A percentile compares a stretch with the other conserved stretches of the same genome.
These are phyloP conservation scores for Brachionus manjavacas DNA, from an alignment of 1,140 invertebrate species.

Conservation along the genomic window DNA sequence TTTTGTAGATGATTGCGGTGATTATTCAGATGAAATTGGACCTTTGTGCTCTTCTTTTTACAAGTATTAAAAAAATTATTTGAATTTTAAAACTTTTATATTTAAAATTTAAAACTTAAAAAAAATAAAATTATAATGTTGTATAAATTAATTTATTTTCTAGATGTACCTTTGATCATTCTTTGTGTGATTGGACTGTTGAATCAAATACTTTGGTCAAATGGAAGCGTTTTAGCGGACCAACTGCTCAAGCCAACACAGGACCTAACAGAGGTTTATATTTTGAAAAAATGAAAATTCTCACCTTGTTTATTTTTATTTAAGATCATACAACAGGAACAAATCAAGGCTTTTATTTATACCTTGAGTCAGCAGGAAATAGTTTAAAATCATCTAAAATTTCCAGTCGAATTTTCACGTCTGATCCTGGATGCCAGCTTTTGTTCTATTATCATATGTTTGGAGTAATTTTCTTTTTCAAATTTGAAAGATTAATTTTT, in stretches of 20 bases:
- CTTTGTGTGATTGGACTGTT: slow-evolving; percentile 48
- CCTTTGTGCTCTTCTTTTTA: neutral
- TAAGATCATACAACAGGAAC: slow-evolving; percentile 40
- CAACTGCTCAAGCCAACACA: neutral
- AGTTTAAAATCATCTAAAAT: slow-evolving; percentile 47
- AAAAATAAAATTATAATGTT: neutral
- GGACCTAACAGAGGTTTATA: slow-evolving; percentile 29
- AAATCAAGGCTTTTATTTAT: slow-evolving; percentile 26
- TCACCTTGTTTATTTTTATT: neutral
- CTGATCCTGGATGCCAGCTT: neutral
- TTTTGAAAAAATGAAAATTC: too few relatives aligned
- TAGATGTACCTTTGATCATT: slow-evolving; percentile 48
- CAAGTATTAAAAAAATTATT: neutral
- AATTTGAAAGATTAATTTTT: neutral
- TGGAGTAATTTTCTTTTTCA: neutral
- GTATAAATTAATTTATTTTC: neutral
- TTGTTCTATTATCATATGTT: slow-evolving; percentile 44
- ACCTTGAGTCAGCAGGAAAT: slow-evolving; percentile 45
- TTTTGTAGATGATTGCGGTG: slow-evolving; percentile 43
- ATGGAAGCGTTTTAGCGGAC: slow-evolving; percentile 40
- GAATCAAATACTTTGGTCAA: neutral
- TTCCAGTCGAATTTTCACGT: slow-evolving; percentile 45
- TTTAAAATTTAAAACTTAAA: too few relatives aligned
- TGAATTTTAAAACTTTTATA: too few relatives aligned
- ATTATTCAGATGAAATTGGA: slow-evolving; percentile 36